Evolutionary conservation across 64 coral and sea anemone species (phyloP), one percentile per base, ranked within the genome.

Genomic region (Stichodactyla mertensii): DNA sequence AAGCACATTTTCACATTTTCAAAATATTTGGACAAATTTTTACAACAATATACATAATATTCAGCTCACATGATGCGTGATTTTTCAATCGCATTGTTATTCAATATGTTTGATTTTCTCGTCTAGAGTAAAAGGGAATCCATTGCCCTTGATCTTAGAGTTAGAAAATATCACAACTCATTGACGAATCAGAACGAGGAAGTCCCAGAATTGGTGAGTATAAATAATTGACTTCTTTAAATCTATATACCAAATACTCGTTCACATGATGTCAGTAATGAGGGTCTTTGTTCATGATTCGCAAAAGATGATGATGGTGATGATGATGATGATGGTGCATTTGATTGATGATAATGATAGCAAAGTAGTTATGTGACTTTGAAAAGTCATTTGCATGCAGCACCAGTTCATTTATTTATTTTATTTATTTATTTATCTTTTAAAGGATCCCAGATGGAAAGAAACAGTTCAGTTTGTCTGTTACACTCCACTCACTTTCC

Each of bases 381-480:
- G 28, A 31, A 31, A 31, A 31, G 28, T 45, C 36, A 45, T 45
- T 45, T 45, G 36, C 1, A 45, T 45, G 36, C 36, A 45, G 36
- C 36, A 45, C 36, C 36, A 45, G 4, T 77, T 3, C n/a, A n/a
- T n/a, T 77, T 77, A 11, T 15, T 51, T 16, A 13, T 19, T 5
- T 13, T 52, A 13, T 4, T 14, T 79, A 51, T 79, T 79, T 79
- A 79, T 45, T 79, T 79, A 10, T 79, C 14, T 31, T 6, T 86
- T 56, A 15, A 69, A 93, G 94, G 64, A 90, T 82, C 94, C 88
- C 27, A 86, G 85, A 19, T 92, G 92, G 71, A 55, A 62, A 79
- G 91, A 97, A 83, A 89, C 89, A 52, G 82, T 93, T 11, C 87
- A 97, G 59, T 97, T 92, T 84, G 31, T 97, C 6, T 60, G 57